Evolutionary conservation across 2,113 vertebrate species (phyloP), one percentile per base, ranked within the genome.

Genomic region (Amphiprion percula): DNA sequence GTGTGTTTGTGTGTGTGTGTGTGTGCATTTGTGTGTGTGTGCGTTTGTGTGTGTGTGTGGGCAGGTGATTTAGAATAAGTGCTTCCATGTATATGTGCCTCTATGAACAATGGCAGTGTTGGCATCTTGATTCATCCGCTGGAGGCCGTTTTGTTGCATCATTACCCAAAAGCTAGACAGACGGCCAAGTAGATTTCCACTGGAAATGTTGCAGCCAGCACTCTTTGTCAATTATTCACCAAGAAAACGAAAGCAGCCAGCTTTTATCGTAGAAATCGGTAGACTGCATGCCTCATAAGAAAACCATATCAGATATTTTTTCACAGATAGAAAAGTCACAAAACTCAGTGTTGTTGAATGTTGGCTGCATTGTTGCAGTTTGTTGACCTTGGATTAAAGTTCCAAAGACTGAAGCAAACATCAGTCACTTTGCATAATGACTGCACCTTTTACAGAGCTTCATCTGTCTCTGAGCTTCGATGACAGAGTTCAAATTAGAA

Each of bases 91-190:
- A 53, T 68, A 28, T 21, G n/a, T 8, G 33, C 33, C 33, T 37
- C 33, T 37, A 37, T 37, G 33, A 37, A 37, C 33, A 37, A 37
- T 37, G 7, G 33, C 65, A 62, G 66, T 21, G 61, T 67, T 69
- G 68, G 47, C 65, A 83, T 86, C 59, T 37, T 69, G 66, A 85
- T 74, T 85, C 60, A 74, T 82, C 72, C 56, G 68, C 53, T 68
- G 55, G 61, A 81, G 67, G 76, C 50, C 10, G 26, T 54, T 26
- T 82, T 0, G 19, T 37, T 64, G 41, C n/a, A 58, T 88, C 69
- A 59, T 66, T 71, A 65, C 53, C 72, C 21, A 60, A 30, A 74
- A 46, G 58, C 55, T 50, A 41, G 62, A 64, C 24, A 75, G 56
- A 72, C 21, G 26, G 56, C 47, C 33, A 26, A 66, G 67, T 71